Percentiles rank a stretch among this genome's conserved stretches.
phyloP scores from a whole-genome alignment of 2,797 vertebrate species.

The Prionace glauca region DNA sequence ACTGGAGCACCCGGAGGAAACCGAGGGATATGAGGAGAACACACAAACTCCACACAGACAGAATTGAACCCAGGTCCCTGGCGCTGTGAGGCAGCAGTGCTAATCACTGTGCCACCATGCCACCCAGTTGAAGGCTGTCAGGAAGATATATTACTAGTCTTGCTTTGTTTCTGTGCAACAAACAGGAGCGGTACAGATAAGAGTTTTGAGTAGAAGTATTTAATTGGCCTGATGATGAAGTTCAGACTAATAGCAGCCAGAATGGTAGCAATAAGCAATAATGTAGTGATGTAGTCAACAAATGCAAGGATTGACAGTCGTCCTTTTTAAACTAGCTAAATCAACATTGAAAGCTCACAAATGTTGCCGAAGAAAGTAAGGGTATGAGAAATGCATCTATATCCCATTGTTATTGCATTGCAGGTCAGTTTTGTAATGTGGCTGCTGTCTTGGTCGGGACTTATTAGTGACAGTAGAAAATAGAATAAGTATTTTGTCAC shows the following conservation, averaged over 20 bases:
- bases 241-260: neutral
- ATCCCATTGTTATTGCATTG: neutral
- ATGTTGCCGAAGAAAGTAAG: neutral
- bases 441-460: neutral
- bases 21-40: no score
- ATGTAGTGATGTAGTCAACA: neutral
- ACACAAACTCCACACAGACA: no score
- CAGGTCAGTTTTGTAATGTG: neutral
- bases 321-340: neutral
- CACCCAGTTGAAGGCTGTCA: no score
- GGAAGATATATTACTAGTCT: neutral
- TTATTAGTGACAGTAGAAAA: neutral
- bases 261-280: neutral
- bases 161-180: neutral
- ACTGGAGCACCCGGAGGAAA: no score
- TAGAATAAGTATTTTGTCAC: neutral
- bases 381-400: neutral
- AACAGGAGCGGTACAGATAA: neutral
- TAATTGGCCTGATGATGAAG: neutral
- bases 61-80: no score
- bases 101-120: no score
- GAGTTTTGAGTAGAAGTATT: neutral
- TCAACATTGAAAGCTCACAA: neutral
- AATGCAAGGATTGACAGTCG: neutral
- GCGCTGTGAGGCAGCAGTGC: no score